Percentiles rank a stretch among this genome's conserved stretches.
Evolutionary conservation across 2,797 vertebrate species (phyloP).

Genomic region (Cynopterus sphinx): DNA sequence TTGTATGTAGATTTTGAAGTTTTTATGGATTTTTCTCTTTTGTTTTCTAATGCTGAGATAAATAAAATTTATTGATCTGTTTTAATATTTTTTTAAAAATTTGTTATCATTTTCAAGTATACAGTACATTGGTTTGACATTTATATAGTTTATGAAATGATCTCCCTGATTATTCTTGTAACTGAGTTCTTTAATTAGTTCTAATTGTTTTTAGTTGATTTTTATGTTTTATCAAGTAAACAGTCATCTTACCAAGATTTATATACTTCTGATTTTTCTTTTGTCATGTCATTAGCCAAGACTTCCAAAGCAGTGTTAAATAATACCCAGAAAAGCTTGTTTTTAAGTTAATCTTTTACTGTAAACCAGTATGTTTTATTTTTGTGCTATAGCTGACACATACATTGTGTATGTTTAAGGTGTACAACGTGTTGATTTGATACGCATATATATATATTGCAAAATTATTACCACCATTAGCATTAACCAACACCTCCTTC

Average conservation of each 20-base stretch:
- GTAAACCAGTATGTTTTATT: neutral
- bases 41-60: neutral
- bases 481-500: neutral
- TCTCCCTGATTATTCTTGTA: neutral
- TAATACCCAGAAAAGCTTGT: neutral
- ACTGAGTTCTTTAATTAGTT: neutral
- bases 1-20: neutral
- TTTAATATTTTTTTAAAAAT: neutral
- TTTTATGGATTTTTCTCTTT: neutral
- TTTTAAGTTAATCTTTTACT: neutral
- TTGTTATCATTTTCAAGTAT: no score
- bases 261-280: slow-evolving; percentile 11
- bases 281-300: neutral
- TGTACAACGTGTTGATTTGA: neutral
- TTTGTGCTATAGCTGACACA: neutral
- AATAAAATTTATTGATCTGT: neutral
- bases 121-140: no score
- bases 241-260: neutral
- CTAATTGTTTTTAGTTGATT: neutral
- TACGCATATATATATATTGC: neutral
- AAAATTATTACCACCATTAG: neutral
- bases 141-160: no score
- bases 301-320: neutral
- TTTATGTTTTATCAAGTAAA: neutral
- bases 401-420: neutral